A percentile compares a stretch with the other conserved stretches of the same genome.
phyloP scores from a whole-genome alignment of 2,888 invertebrate genomes.

The Eupithecia tripunctaria region DNA sequence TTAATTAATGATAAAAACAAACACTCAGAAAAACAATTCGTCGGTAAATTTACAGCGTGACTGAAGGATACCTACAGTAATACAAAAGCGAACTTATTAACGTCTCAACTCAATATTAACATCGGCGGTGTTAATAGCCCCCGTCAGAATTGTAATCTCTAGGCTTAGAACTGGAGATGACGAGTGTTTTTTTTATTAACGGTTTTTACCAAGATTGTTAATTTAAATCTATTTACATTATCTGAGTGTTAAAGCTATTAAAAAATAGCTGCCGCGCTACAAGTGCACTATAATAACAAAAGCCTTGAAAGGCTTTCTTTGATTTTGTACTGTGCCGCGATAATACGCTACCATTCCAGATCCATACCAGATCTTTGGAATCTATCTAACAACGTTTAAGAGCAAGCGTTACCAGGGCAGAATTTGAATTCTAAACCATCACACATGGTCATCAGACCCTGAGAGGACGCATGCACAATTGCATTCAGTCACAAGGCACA shows the following conservation, averaged over 20 bases:
- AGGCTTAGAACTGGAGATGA: neutral
- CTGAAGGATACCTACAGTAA: conserved; percentile 15
- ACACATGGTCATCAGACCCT: conserved; percentile 3
- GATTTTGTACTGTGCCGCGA: too few species aligned
- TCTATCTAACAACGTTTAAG: neutral
- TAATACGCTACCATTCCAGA: too few species aligned
- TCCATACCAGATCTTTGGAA: too few species aligned
- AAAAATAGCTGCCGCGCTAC: too few species aligned
- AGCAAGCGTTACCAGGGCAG: neutral
- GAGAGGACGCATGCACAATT: neutral
- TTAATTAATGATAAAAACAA: conserved; percentile 27
- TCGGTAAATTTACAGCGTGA: conserved; percentile 31
- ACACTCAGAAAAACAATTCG: conserved; percentile 14
- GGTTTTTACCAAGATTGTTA: neutral
- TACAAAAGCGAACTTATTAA: conserved; percentile 17
- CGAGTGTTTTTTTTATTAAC: neutral
- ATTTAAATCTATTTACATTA: too few species aligned
- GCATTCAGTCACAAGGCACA: conserved; percentile 5
- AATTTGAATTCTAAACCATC: neutral
- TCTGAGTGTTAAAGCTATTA: too few species aligned
- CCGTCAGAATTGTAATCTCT: conserved; percentile 9
- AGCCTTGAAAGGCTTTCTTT: too few species aligned
- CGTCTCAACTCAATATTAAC: neutral
- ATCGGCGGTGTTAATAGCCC: conserved; percentile 12
- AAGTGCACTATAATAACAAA: too few species aligned